Evolutionary conservation across 2,113 vertebrate genomes (phyloP), one percentile per base, ranked within the genome.

Genomic region (Tapirus terrestris): DNA sequence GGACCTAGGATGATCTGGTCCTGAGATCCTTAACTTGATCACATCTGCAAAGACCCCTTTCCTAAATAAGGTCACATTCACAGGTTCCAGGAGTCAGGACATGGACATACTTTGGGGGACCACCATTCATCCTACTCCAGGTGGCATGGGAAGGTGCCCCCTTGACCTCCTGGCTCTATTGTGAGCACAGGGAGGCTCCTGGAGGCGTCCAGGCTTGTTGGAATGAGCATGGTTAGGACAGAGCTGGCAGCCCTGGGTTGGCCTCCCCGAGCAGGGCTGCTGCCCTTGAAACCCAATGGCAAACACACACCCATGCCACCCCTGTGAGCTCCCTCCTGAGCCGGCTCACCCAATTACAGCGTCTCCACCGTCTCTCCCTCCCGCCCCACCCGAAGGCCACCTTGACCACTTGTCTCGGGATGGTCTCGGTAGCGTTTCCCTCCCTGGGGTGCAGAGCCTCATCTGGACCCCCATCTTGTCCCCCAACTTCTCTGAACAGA

Each of bases 271-370:
- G 60, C 25, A 0, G 16, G 14, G 13, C 27, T 16, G 16, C 39
- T 5, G 27, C 23, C n/a, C 33, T 33, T 0, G 2, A 27, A 36
- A 27, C 58, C 75, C 43, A 1, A 2, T 33, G 29, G 27, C 82
- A 13, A 18, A 5, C 7, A 23, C 18, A 0, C 18, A 0, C 23
- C 0, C 4, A 2, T 0, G 0, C 8, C 36, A 25, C 61, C 0
- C 3, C 33, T 36, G 6, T 8, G 23, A 10, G 10, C 76, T 68
- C 27, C 39, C 14, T 31, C 45, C 27, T 6, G 13, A 36, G 39
- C 27, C 45, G 51, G 17, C 48, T n/a, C 48, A 79, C 45, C 31
- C 1, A 16, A n/a, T 39, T 53, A 63, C 33, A 14, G 12, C 25
- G 0, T 6, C n/a, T 29, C 9, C 11, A 6, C 21, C 63, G 11